A percentile compares a stretch with the other conserved stretches of the same genome.
phyloP scores from a whole-genome alignment of 2,113 vertebrate species.

The Chaetops frenatus region DNA sequence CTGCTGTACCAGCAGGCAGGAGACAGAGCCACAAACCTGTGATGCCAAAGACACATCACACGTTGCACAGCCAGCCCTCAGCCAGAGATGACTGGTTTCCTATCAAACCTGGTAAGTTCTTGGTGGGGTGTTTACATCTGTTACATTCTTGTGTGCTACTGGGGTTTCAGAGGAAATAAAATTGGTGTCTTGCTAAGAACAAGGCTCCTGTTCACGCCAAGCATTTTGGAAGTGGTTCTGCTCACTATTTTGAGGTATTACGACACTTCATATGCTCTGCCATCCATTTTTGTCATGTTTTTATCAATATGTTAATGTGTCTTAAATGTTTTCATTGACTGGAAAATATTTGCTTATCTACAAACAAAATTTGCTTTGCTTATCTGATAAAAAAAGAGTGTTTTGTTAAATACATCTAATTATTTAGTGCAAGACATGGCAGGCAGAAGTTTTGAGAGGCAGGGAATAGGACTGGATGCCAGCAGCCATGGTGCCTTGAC shows the following conservation, averaged over 20 bases:
- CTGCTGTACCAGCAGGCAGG: background rate
- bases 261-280: background rate
- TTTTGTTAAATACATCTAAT: background rate
- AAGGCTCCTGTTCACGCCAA: background rate
- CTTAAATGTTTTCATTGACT: background rate
- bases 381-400: background rate
- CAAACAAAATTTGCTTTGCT: background rate
- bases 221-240: background rate
- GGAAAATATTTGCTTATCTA: background rate
- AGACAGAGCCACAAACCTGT: background rate
- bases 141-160: background rate
- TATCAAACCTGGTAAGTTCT: constrained; percentile 39
- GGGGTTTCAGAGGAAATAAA: background rate
- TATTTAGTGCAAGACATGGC: background rate
- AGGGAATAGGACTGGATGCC: background rate
- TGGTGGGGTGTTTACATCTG: background rate
- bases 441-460: background rate
- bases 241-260: background rate
- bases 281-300: background rate
- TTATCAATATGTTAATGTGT: background rate
- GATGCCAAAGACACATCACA: background rate
- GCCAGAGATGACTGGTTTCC: background rate
- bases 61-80: background rate
- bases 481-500: background rate
- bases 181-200: background rate